Percentiles rank a stretch among this genome's conserved stretches.
Evolutionary conservation across 2,113 vertebrate genomes (phyloP).

Genomic region (Indri indri): DNA sequence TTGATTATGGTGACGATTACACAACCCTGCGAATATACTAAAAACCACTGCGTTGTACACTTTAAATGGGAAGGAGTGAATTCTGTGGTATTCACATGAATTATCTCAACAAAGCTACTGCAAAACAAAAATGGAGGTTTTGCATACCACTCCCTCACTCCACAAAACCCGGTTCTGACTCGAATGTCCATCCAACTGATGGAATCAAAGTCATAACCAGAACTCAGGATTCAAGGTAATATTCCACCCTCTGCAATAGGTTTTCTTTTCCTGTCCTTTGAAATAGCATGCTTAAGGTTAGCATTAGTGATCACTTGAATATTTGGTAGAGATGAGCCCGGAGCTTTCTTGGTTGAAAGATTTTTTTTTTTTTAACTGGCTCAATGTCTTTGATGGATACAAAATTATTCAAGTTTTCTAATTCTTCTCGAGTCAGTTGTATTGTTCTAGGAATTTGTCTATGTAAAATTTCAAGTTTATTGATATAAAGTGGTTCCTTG

Average conservation of each 20-base stretch:
- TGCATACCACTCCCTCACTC: neutral
- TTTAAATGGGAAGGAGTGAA: neutral
- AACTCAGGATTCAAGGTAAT: neutral
- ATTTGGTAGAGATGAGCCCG: neutral
- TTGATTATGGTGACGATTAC: neutral
- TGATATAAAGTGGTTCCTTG: neutral
- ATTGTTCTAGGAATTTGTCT: neutral
- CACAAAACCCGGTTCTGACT: neutral
- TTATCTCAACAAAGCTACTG: neutral
- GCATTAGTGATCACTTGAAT: neutral
- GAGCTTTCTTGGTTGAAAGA: neutral
- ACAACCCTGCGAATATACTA: neutral
- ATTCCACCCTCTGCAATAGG: fast-evolving
- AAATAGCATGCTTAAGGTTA: neutral
- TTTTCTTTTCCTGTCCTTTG: neutral
- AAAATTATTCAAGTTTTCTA: neutral
- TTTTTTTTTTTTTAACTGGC: neutral
- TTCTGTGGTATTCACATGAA: too few species aligned
- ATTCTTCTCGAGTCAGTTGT: neutral
- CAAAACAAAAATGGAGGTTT: neutral
- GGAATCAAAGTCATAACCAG: neutral
- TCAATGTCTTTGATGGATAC: neutral
- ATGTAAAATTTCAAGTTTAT: neutral
- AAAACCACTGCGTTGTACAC: neutral
- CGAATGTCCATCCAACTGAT: neutral